A percentile compares a stretch with the other conserved stretches of the same genome.
Conservation (phyloP, 1,140 invertebrate genomes). For the Zaprionus tsacasi region DNA sequence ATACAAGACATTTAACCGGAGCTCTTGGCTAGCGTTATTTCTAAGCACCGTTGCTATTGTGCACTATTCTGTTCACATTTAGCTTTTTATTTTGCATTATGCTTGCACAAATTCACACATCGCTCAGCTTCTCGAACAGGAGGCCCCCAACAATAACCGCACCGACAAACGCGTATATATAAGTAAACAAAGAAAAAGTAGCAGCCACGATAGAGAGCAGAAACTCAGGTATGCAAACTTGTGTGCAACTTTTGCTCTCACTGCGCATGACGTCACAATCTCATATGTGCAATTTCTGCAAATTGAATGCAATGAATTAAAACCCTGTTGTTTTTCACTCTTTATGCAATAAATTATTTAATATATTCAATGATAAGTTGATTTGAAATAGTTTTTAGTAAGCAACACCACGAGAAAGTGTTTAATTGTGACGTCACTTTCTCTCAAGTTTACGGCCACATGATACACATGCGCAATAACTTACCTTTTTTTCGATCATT, state of each 20-base stretch:
- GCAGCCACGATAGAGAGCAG: constrained; percentile 13
- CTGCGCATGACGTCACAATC: constrained; percentile 49
- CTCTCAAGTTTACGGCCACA: not conserved
- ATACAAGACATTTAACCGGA: constrained; percentile 39
- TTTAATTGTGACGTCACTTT: constrained; percentile 23
- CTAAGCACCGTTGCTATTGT: constrained; percentile 11
- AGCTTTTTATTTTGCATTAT: constrained; percentile 42
- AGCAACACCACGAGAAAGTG: not conserved
- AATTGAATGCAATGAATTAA: not conserved
- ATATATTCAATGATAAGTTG: not conserved
- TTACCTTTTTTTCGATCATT: constrained; percentile 22
- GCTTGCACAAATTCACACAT: constrained; percentile 37
- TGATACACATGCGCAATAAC: not conserved
- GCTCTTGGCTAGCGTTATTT: constrained; percentile 5
- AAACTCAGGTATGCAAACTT: constrained; percentile 24
- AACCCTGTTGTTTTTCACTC: not conserved
- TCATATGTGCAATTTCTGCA: not conserved
- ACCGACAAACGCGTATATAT: constrained; percentile 53
- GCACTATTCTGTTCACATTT: constrained; percentile 26
- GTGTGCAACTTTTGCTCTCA: constrained; percentile 29
- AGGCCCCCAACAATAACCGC: constrained; percentile 45
- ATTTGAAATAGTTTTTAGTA: not conserved
- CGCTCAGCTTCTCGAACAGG: constrained; percentile 15
- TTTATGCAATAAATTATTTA: not conserved
- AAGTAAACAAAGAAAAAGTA: constrained; percentile 58